Percentiles rank a stretch among this genome's conserved stretches.
These are phyloP conservation scores for Euphonia xanthogaster DNA, from an alignment of 2,797 vertebrate species.

Conservation along the genomic window DNA sequence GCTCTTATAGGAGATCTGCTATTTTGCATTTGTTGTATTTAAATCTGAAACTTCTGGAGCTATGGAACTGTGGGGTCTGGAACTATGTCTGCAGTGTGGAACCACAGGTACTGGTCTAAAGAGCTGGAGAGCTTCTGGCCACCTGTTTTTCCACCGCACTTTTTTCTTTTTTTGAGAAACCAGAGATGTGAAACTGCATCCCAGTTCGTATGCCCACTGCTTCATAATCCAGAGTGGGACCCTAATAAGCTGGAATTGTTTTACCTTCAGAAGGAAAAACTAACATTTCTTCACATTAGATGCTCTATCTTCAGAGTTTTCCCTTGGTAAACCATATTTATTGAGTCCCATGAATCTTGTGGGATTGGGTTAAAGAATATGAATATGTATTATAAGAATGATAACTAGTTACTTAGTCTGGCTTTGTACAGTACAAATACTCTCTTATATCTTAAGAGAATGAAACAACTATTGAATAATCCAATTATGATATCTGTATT, in stretches of 20 bases:
- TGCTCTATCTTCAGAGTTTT: not conserved
- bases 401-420: not conserved
- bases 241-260: not conserved
- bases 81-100: not conserved
- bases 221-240: not conserved
- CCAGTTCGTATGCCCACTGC: not conserved
- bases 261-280: not conserved
- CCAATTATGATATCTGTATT: not conserved
- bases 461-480: not conserved
- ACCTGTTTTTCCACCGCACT: not conserved
- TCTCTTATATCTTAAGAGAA: not conserved
- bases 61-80: not conserved
- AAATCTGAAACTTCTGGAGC: not conserved
- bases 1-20: not conserved
- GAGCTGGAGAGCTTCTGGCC: not conserved
- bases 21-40: not conserved
- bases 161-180: not conserved
- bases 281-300: not conserved
- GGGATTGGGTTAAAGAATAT: not conserved
- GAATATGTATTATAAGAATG: not conserved
- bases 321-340: not conserved
- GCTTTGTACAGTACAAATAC: not conserved
- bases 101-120: not conserved
- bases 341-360: not conserved
- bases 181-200: not conserved